Evolutionary conservation across 2,113 vertebrate genomes (phyloP), one percentile per base, ranked within the genome.

Genomic region (Chroicocephalus ridibundus): DNA sequence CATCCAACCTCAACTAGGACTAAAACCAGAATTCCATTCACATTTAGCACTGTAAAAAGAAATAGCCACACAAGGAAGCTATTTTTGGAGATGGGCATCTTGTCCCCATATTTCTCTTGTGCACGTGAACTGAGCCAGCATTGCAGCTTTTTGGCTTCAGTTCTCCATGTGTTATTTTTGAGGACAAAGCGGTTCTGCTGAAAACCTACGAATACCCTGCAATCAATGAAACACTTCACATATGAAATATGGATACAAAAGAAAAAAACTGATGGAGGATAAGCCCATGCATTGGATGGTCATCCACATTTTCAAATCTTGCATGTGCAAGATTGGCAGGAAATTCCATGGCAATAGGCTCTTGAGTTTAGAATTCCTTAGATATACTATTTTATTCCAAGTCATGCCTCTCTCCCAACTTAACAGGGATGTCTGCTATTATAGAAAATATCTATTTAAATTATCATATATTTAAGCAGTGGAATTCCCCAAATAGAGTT

Each of bases 281-380:
- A 94, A 84, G 57, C 57, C 47, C 88, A 96, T 86, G 86, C 61
- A 89, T 9, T 80, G 86, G 42, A 69, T 61, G 78, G 65, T 90
- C 91, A 97, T 85, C 93, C 42, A 7, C 42, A 65, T 72, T 85
- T 94, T 72, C 81, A 65, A 58, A 62, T 79, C 88, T 82, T 91
- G 65, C 54, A 25, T 76, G 38, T 65, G 40, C 65, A 86, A 91
- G 71, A 82, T 19, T 70, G 15, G 8, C 22, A 86, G 52, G 19
- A 96, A 92, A 85, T 89, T 86, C 52, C 88, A 90, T 19, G 17
- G 57, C 36, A 95, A 91, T 72, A 89, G 83, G 57, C 65, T 94
- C 77, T 70, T 75, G 8, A 40, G 16, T 70, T 92, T 57, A 86
- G 34, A 65, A 79, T 72, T 76, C 7, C 17, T 65, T 58, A 74